Conservation (phyloP, 2,888 invertebrate species). For the Leucophenga maculata region DNA sequence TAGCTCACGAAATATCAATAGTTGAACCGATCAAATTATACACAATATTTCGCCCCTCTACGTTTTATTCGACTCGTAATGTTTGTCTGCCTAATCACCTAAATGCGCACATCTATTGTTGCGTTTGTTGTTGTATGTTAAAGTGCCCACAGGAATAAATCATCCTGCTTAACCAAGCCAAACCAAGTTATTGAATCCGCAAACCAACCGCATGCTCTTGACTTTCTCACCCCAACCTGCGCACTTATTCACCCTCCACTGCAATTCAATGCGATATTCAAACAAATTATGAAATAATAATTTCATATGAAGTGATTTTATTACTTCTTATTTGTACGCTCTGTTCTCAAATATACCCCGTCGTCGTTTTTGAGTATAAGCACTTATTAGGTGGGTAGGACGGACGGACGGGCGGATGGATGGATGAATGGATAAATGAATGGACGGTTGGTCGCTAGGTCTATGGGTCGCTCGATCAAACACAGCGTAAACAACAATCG, state of each 20-base stretch:
- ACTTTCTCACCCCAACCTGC: slow-evolving; percentile 61
- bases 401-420: slow-evolving; percentile 21
- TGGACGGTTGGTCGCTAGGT: slow-evolving; percentile 17
- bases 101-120: slow-evolving; percentile 10
- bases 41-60: too few species aligned
- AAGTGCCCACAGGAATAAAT: slow-evolving; percentile 18
- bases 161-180: slow-evolving; percentile 18
- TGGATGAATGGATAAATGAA: slow-evolving; percentile 4
- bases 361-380: slow-evolving; percentile 44
- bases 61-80: background rate
- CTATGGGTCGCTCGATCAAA: slow-evolving; percentile 11
- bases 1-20: too few species aligned
- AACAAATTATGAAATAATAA: slow-evolving; percentile 66
- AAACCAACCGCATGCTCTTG: slow-evolving; percentile 54
- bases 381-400: slow-evolving; percentile 19
- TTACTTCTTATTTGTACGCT: slow-evolving; percentile 42
- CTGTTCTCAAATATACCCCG: slow-evolving; percentile 44
- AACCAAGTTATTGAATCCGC: slow-evolving; percentile 15
- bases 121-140: slow-evolving; percentile 4
- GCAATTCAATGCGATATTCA: slow-evolving; percentile 39
- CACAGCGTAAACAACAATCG: slow-evolving; percentile 36
- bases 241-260: slow-evolving; percentile 28
- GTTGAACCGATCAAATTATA: too few species aligned
- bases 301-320: slow-evolving; percentile 60
- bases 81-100: slow-evolving; percentile 2